These are phyloP conservation scores for Epistrophe eligans DNA, from an alignment of 2,888 invertebrate species.

Conservation along the genomic window DNA sequence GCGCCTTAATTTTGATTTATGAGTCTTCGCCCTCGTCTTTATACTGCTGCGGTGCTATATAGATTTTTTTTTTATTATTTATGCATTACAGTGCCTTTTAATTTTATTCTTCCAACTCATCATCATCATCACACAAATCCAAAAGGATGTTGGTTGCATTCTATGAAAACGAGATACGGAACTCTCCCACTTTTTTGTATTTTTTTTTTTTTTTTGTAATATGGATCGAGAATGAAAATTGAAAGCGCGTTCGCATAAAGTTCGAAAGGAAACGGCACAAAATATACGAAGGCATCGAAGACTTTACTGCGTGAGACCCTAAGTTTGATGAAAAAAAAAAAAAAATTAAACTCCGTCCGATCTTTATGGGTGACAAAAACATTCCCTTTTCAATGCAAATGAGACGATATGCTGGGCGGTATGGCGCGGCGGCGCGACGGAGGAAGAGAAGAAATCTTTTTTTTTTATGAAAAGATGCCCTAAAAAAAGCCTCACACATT, in stretches of 20 bases:
- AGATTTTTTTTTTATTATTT: conserved; percentile 44
- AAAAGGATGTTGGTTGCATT: conserved; percentile 70
- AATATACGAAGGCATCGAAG: conserved; percentile 20
- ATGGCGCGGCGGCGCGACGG: neutral
- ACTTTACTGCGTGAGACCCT: conserved; percentile 47
- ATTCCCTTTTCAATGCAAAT: conserved; percentile 76
- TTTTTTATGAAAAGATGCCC: conserved; percentile 63
- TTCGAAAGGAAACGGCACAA: conserved; percentile 55
- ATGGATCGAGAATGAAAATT: conserved; percentile 65
- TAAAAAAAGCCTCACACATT: conserved; percentile 72
- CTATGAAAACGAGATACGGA: conserved; percentile 34
- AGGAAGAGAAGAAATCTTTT: conserved; percentile 57
- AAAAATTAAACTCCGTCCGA: conserved; percentile 42
- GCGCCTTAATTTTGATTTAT: conserved; percentile 76
- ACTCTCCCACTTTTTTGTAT: conserved; percentile 66
- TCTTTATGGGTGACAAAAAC: conserved; percentile 76
- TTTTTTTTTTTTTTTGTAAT: conserved; percentile 15
- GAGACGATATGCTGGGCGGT: conserved; percentile 53
- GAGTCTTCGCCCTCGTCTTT: conserved; percentile 74
- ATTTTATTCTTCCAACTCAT: conserved; percentile 52
- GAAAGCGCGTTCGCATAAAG: conserved; percentile 72
- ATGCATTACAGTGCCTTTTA: conserved; percentile 62
- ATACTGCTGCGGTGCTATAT: conserved; percentile 60
- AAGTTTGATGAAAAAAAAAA: conserved; percentile 30
- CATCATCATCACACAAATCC: conserved; percentile 57